phyloP scores from a whole-genome alignment of 2,113 vertebrate genomes.

The Lepidothrix coronata region DNA sequence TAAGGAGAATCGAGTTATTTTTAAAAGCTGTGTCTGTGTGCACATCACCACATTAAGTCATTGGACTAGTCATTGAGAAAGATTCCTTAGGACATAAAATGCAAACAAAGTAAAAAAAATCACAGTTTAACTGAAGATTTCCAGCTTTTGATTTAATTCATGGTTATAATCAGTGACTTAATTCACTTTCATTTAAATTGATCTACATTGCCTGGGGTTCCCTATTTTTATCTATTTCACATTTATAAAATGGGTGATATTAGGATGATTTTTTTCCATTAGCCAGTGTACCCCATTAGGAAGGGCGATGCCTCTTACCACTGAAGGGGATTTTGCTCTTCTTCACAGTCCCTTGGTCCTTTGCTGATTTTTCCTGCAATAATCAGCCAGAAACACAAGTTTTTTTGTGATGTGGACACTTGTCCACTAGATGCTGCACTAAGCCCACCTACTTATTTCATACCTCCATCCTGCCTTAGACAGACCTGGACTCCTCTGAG shows the following conservation, averaged over 20 bases:
- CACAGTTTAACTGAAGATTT: not conserved
- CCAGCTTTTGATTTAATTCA: not conserved
- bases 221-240: not conserved
- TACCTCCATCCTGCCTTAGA: not conserved
- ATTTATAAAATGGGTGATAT: not conserved
- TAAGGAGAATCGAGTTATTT: not conserved
- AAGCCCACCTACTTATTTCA: slow-evolving; percentile 47
- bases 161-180: not conserved
- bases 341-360: rapidly evolving
- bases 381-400: not conserved
- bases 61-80: not conserved
- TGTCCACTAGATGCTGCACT: slow-evolving; percentile 70
- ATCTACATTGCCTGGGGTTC: not conserved
- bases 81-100: not conserved
- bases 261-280: not conserved
- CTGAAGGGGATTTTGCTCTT: not conserved
- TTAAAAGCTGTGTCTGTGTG: not conserved
- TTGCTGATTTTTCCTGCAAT: not conserved
- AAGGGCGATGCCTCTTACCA: not conserved
- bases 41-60: not conserved
- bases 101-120: not conserved
- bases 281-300: not conserved
- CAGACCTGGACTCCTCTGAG: not conserved
- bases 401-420: slow-evolving; percentile 53
- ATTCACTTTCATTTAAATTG: not conserved